Conservation (phyloP, 2,797 vertebrate genomes). For the Onychomys leucogaster region DNA sequence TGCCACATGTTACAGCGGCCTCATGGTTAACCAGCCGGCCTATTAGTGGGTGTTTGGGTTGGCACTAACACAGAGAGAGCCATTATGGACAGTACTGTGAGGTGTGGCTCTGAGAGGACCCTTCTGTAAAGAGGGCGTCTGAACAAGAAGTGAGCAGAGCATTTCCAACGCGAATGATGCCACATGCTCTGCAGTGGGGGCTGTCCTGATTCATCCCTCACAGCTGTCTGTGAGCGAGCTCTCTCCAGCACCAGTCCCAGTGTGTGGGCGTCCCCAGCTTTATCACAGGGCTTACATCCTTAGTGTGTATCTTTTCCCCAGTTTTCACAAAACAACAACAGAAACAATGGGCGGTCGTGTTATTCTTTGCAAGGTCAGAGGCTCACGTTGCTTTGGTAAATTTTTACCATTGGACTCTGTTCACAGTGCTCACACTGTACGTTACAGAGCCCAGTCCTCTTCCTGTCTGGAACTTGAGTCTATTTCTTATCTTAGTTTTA, state of each 20-base stretch:
- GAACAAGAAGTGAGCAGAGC: neutral
- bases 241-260: neutral
- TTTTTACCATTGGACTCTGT: no score
- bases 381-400: neutral
- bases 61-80: rapidly evolving
- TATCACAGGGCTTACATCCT: neutral
- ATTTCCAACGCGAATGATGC: neutral
- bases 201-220: neutral
- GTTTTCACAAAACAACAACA: neutral
- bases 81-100: neutral
- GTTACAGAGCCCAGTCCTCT: neutral
- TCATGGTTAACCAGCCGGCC: no score
- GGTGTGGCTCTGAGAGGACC: neutral
- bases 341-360: no score
- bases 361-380: no score
- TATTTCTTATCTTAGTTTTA: neutral
- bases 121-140: neutral
- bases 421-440: rapidly evolving
- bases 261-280: neutral
- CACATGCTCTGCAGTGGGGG: no score
- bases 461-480: neutral
- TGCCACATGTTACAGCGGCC: rapidly evolving
- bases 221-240: no score
- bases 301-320: neutral
- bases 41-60: no score